Conservation (phyloP, 1,140 invertebrate species). For the Paramacrobiotus metropolitanus region DNA sequence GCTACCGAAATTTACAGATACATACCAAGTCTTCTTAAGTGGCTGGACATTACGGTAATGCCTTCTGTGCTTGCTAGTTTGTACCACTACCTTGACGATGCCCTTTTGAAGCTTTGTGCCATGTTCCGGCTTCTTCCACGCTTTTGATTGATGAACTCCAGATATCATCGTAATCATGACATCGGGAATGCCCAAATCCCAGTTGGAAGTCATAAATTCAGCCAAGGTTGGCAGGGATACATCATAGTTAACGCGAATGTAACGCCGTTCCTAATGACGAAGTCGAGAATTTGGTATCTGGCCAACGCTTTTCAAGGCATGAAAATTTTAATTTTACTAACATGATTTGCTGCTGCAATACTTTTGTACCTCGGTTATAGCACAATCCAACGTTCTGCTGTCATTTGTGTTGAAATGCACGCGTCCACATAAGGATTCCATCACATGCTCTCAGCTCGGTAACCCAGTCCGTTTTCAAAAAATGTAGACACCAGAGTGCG, state of each 20-base stretch:
- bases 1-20: conserved; percentile 14
- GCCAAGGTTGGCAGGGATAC: conserved; percentile 13
- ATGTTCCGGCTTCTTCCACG: conserved; percentile 15
- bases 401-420: conserved; percentile 3
- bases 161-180: conserved; percentile 18
- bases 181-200: conserved; percentile 17
- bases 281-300: too few relatives aligned
- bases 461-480: too few relatives aligned
- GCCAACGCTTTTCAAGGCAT: too few relatives aligned
- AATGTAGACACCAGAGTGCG: too few relatives aligned
- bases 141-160: conserved; percentile 15
- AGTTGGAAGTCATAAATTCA: conserved; percentile 15
- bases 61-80: neutral
- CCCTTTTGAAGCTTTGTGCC: conserved; percentile 18
- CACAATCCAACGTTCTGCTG: neutral
- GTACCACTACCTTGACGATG: conserved; percentile 16
- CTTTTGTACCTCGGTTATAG: neutral
- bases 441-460: too few relatives aligned
- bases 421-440: neutral
- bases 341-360: neutral
- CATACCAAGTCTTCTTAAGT: too few relatives aligned
- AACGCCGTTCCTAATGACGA: conserved; percentile 11
- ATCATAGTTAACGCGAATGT: conserved; percentile 15
- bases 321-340: neutral
- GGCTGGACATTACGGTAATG: too few relatives aligned